Evolutionary conservation across 1,140 invertebrate species (phyloP).

Genomic region (Drosophila murphyi): DNA sequence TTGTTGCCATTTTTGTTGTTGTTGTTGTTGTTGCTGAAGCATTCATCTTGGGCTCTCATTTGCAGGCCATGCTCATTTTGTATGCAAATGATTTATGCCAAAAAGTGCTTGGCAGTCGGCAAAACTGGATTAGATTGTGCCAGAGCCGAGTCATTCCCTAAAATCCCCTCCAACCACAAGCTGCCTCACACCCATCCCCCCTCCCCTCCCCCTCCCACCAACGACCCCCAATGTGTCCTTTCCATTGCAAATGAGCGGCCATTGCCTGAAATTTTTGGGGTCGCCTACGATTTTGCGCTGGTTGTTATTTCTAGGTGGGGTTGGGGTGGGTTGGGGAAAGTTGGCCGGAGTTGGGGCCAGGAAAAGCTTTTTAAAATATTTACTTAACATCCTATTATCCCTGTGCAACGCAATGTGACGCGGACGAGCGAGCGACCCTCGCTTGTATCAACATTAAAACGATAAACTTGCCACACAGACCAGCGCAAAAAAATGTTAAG

Average conservation of each 20-base stretch:
- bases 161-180: constrained; percentile 16
- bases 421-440: constrained; percentile 60
- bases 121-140: constrained; percentile 79
- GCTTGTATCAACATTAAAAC: constrained; percentile 81
- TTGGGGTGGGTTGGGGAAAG: neutral
- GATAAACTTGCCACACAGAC: constrained; percentile 75
- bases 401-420: constrained; percentile 55
- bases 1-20: constrained; percentile 34
- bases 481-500: constrained; percentile 56
- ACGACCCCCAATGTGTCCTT: constrained; percentile 14
- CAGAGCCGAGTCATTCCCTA: constrained; percentile 64
- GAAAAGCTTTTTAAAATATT: constrained; percentile 74
- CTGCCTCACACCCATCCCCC: neutral
- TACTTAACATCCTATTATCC: constrained; percentile 83
- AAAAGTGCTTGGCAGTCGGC: constrained; percentile 69
- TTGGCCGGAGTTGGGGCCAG: neutral
- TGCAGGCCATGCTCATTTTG: constrained; percentile 77
- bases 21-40: constrained; percentile 50
- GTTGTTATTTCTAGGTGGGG: constrained; percentile 7
- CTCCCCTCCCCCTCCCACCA: neutral
- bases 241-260: constrained; percentile 59
- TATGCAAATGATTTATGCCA: constrained; percentile 84
- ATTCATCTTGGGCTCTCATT: constrained; percentile 78
- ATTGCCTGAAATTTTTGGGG: constrained; percentile 56
- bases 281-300: constrained; percentile 62